These are phyloP conservation scores for Sebastes diploproa DNA, from an alignment of 2,797 vertebrate species.

Conservation along the genomic window DNA sequence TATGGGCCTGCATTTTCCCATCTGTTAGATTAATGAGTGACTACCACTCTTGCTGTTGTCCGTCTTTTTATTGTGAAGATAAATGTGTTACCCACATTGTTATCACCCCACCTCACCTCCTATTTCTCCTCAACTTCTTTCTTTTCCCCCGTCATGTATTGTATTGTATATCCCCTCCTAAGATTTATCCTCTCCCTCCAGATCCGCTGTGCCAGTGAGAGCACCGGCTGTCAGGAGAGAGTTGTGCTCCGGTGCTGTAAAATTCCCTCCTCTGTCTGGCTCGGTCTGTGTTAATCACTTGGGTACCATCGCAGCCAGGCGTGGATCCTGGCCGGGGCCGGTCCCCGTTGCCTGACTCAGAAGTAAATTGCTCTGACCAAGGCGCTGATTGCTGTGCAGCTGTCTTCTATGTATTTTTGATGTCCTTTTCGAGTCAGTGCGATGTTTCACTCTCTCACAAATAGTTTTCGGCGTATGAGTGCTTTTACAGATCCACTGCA, in stretches of 20 bases:
- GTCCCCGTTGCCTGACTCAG: slow-evolving; percentile 27
- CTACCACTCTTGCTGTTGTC: slow-evolving; percentile 13
- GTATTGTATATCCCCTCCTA: slow-evolving; percentile 16
- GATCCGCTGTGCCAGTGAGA: slow-evolving; percentile 58
- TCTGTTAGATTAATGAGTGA: slow-evolving; percentile 58
- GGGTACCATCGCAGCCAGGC: slow-evolving; percentile 41
- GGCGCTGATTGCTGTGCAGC: slow-evolving; percentile 15
- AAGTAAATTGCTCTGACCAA: slow-evolving; percentile 53
- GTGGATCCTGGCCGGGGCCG: slow-evolving; percentile 44
- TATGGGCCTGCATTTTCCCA: slow-evolving; percentile 37
- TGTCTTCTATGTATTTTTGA: slow-evolving; percentile 20
- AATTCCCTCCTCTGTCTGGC: slow-evolving; percentile 62
- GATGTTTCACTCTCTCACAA: slow-evolving; percentile 15
- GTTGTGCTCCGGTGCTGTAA: slow-evolving; percentile 56
- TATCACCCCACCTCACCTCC: background rate
- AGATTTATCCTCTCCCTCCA: slow-evolving; percentile 69
- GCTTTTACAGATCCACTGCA: background rate
- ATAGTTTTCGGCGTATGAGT: background rate
- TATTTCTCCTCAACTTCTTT: slow-evolving; percentile 16
- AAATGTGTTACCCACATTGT: slow-evolving; percentile 50
- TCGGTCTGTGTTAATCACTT: slow-evolving; percentile 66
- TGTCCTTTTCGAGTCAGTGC: slow-evolving; percentile 24
- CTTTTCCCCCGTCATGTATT: slow-evolving; percentile 50
- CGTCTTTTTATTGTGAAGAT: slow-evolving; percentile 31
- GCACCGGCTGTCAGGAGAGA: slow-evolving; percentile 68